A percentile compares a stretch with the other conserved stretches of the same genome.
These are phyloP conservation scores for Limnodromus scolopaceus DNA, from an alignment of 2,797 vertebrate species.

Conservation along the genomic window DNA sequence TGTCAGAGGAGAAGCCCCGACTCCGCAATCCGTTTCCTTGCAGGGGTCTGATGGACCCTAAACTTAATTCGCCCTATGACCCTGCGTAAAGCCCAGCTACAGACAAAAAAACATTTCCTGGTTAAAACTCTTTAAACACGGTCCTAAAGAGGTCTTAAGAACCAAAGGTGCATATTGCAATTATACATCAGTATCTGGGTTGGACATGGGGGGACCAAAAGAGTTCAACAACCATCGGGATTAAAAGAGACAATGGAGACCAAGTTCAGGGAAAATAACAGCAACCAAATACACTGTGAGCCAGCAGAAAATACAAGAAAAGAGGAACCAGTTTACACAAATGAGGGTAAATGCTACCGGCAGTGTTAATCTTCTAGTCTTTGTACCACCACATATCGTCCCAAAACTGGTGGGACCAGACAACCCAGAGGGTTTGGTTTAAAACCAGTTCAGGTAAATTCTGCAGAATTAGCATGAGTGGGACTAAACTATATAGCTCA, in stretches of 20 bases:
- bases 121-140: not conserved
- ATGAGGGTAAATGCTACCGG: not conserved
- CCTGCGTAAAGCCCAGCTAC: not conserved
- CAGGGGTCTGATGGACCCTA: not conserved
- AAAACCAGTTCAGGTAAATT: not conserved
- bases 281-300: accelerated
- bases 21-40: not conserved
- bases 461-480: not conserved
- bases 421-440: not conserved
- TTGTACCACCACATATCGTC: not conserved
- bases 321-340: not conserved
- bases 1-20: not conserved
- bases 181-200: not conserved
- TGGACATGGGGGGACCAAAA: not conserved
- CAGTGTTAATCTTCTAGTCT: not conserved
- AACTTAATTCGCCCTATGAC: not conserved
- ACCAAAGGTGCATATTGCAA: not conserved
- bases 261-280: not conserved
- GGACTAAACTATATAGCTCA: not conserved
- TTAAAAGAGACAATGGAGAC: not conserved
- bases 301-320: not conserved
- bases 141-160: not conserved
- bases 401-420: not conserved
- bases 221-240: accelerated
- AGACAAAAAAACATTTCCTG: not conserved